A percentile compares a stretch with the other conserved stretches of the same genome.
Conservation (phyloP, 1,140 invertebrate species). For the Rhysida immarginata region DNA sequence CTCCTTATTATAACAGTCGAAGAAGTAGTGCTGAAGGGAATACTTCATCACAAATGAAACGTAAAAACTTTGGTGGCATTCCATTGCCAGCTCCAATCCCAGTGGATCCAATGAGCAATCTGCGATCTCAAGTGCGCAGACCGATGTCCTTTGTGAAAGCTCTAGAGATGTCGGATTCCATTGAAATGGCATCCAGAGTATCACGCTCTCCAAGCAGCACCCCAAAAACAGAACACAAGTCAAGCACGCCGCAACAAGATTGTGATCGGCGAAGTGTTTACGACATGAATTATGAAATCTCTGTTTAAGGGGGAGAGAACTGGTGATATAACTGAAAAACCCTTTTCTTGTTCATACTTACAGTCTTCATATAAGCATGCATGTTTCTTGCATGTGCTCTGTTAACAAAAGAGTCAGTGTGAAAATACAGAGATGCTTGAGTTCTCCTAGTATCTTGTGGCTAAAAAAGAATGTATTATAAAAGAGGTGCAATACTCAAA, state of each 20-base stretch:
- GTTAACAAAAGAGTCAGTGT: no score
- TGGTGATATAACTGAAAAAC: no score
- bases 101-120: constrained; percentile 12
- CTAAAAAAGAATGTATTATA: no score
- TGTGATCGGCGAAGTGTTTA: constrained; percentile 69
- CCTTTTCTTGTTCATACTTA: no score
- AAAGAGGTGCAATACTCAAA: no score
- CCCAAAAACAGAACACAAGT: constrained; percentile 11
- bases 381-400: no score
- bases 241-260: constrained; percentile 24
- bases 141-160: constrained; percentile 86
- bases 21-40: constrained; percentile 15
- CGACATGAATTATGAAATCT: constrained; percentile 92
- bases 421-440: no score
- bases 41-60: constrained; percentile 14
- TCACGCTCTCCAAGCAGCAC: constrained; percentile 16
- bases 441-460: no score
- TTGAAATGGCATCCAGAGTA: constrained; percentile 20
- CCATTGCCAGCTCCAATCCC: constrained; percentile 4
- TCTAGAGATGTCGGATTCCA: constrained; percentile 65
- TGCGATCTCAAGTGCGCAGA: constrained; percentile 27
- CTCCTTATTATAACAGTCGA: constrained; percentile 8
- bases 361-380: no score
- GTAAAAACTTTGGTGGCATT: constrained; percentile 7
- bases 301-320: no score